These are phyloP conservation scores for Exaiptasia diaphana DNA, from an alignment of 64 coral and sea anemone genomes.

Conservation along the genomic window DNA sequence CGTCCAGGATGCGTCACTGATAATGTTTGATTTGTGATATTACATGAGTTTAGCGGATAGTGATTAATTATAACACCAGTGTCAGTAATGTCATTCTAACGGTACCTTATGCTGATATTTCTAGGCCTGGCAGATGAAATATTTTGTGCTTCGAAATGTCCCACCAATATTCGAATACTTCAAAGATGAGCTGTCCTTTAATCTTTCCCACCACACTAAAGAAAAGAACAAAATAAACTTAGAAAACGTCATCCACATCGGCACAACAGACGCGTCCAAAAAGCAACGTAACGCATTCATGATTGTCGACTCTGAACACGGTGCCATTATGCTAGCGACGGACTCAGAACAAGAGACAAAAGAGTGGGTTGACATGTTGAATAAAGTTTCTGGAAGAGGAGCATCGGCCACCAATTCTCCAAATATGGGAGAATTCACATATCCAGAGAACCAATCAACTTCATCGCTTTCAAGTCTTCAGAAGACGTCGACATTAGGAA, in stretches of 20 bases:
- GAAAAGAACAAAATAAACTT: slow-evolving; percentile 25
- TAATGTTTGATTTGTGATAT: too few species aligned
- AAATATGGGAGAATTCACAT: too few species aligned
- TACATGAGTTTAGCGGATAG: too few species aligned
- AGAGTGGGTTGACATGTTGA: slow-evolving; percentile 41
- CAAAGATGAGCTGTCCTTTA: slow-evolving; percentile 44
- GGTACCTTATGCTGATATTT: background rate
- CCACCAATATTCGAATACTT: slow-evolving; percentile 47
- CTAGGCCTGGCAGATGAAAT: slow-evolving; percentile 63
- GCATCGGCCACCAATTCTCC: background rate
- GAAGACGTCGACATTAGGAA: too few species aligned
- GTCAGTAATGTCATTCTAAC: background rate
- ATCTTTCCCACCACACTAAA: background rate
- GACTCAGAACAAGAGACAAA: slow-evolving; percentile 33
- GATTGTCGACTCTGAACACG: slow-evolving; percentile 25
- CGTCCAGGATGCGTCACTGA: too few species aligned
- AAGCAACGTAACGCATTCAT: slow-evolving; percentile 38
- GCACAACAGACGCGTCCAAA: slow-evolving; percentile 18
- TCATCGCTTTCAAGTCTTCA: too few species aligned
- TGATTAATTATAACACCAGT: too few species aligned
- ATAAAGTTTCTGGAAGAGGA: slow-evolving; percentile 17
- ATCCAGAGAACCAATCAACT: too few species aligned
- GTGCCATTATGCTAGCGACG: slow-evolving; percentile 23
- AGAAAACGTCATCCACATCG: slow-evolving; percentile 45
- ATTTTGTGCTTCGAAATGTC: slow-evolving; percentile 44